Evolutionary conservation across 1,140 invertebrate species (phyloP).

Genomic region (Notospermus geniculatus): DNA sequence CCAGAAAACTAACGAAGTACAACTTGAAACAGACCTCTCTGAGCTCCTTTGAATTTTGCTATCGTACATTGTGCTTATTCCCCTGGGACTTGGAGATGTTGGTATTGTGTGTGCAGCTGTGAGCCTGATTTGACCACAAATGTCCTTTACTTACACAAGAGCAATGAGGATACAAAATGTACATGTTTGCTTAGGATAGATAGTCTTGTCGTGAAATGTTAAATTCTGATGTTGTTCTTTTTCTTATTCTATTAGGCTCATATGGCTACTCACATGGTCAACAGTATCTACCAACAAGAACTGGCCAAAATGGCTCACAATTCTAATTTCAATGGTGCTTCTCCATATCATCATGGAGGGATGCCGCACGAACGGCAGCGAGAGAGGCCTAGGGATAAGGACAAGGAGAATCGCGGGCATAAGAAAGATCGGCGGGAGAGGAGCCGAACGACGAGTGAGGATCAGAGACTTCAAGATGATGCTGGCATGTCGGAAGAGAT

Average conservation of each 20-base stretch:
- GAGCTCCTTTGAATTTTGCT: too few species aligned
- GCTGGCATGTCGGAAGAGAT: constrained; percentile 96
- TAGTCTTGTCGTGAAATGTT: background rate
- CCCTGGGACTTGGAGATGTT: too few species aligned
- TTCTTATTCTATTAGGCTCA: constrained; percentile 39
- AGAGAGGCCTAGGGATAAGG: background rate
- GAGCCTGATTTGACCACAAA: too few species aligned
- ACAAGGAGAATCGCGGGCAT: background rate
- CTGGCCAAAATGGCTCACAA: constrained; percentile 39
- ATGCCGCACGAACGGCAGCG: constrained; percentile 5
- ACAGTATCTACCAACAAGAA: constrained; percentile 45
- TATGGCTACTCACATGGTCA: constrained; percentile 44
- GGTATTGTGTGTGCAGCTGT: too few species aligned
- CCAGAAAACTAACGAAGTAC: too few species aligned
- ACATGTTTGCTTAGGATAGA: too few species aligned
- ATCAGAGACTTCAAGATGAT: constrained; percentile 66
- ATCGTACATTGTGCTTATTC: too few species aligned
- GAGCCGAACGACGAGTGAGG: constrained; percentile 74
- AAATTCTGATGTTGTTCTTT: background rate
- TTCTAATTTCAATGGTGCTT: background rate
- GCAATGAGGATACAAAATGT: too few species aligned
- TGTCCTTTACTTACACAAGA: too few species aligned
- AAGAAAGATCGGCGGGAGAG: constrained; percentile 16
- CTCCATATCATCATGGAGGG: background rate
- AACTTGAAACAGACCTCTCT: too few species aligned